Conservation (phyloP, 2,113 vertebrate species). For the Neoarius graeffei region DNA sequence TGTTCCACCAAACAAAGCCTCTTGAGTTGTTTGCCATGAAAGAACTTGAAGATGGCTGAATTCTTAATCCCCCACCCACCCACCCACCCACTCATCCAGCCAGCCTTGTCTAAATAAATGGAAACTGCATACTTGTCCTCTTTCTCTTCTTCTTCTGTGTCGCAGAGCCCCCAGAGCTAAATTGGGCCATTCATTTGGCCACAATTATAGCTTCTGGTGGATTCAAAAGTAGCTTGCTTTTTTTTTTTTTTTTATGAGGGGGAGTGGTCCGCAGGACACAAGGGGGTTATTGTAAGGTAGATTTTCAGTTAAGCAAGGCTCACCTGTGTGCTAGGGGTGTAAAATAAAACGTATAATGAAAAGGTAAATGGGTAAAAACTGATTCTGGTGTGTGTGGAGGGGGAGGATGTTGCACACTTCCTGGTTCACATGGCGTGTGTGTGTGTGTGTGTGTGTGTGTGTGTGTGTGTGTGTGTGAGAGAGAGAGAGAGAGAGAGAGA, state of each 20-base stretch:
- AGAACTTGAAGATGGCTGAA: slow-evolving; percentile 52
- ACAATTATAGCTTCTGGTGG: slow-evolving; percentile 45
- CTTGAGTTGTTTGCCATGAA: slow-evolving; percentile 57
- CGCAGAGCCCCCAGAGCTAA: slow-evolving; percentile 47
- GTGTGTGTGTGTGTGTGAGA: neutral
- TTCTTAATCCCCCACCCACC: slow-evolving; percentile 35
- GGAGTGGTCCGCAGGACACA: slow-evolving; percentile 31
- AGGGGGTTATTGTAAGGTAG: slow-evolving; percentile 47
- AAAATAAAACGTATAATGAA: neutral
- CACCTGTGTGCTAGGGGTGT: slow-evolving; percentile 31
- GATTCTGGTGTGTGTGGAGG: neutral
- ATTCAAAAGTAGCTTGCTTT: slow-evolving; percentile 22
- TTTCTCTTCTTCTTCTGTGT: slow-evolving; percentile 45
- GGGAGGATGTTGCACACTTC: no score
- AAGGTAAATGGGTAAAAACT: neutral
- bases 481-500: neutral
- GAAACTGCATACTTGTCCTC: slow-evolving; percentile 49
- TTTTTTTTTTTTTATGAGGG: neutral
- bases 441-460: no score
- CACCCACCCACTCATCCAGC: slow-evolving; percentile 31
- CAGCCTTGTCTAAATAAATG: slow-evolving; percentile 35
- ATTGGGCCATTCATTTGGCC: slow-evolving; percentile 49
- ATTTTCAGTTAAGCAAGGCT: slow-evolving; percentile 1
- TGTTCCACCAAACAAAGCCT: slow-evolving; percentile 58
- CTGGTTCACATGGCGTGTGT: neutral